Percentiles rank a stretch among this genome's conserved stretches.
These are phyloP conservation scores for Proisotoma minuta DNA, from an alignment of 2,888 invertebrate genomes.

Conservation along the genomic window DNA sequence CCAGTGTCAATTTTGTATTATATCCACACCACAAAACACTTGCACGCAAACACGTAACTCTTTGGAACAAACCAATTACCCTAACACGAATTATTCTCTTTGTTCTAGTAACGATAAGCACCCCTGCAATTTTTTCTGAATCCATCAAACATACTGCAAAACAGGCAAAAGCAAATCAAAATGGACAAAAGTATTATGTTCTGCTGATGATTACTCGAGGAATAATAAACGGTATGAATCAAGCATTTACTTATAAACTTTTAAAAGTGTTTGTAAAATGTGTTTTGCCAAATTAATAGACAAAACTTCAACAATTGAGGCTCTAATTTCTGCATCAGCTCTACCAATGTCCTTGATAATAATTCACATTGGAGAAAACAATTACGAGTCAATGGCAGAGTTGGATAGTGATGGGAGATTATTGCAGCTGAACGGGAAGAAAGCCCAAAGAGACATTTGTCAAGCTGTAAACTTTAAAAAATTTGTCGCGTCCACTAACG, in stretches of 20 bases:
- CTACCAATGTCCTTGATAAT: conserved; percentile 57
- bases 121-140: conserved; percentile 58
- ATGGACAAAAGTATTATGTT: conserved; percentile 58
- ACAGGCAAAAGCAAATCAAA: conserved; percentile 53
- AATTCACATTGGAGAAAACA: conserved; percentile 51
- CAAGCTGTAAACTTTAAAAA: conserved; percentile 51
- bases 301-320: conserved; percentile 47
- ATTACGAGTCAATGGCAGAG: conserved; percentile 60
- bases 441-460: conserved; percentile 59
- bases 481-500: neutral
- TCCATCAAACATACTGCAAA: conserved; percentile 55
- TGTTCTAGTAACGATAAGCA: conserved; percentile 1
- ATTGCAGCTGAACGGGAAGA: conserved; percentile 51
- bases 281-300: conserved; percentile 3
- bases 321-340: conserved; percentile 52
- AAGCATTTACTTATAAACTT: neutral
- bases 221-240: conserved; percentile 51
- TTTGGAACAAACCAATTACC: neutral
- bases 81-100: neutral
- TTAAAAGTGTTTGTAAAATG: neutral
- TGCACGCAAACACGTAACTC: conserved; percentile 4
- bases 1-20: neutral
- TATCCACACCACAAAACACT: neutral
- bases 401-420: conserved; percentile 57
- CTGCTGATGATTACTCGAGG: conserved; percentile 61